Base-by-base conservation (phyloP, 1,140 invertebrate genomes). In the Nymphalis io region DNA sequence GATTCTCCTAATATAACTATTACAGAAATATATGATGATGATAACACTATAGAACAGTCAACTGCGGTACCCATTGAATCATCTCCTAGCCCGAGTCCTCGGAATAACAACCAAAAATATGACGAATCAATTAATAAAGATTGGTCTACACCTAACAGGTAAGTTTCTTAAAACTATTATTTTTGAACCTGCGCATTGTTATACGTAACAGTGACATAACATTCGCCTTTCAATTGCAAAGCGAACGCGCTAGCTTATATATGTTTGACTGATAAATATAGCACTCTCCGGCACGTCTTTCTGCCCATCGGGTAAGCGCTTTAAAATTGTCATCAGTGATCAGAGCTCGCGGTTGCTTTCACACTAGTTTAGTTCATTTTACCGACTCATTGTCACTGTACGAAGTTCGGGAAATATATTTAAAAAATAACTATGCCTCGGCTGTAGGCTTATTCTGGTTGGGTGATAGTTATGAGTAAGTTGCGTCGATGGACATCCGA, bases 401-500 rank as follows among this genome's bases (percentile, higher is more conserved):
- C 20, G 5, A 27, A 55, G 23, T 55, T 23, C 5, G 12, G 23
- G 23, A 69, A 81, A 79, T 53, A 42, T 65, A 46, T 53, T 75
- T 64, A 70, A 74, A 76, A 62, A 42, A 61, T 80, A 74, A 80
- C 70, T 72, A 89, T 89, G 87, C 66, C 73, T 73, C 70, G 72
- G 73, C 48, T 74, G 60, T 74, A 68, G 65, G 68, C 51, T 55
- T 57, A 51, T 73, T 76, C 68, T 74, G 80, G 68, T 81, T 75
- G 59, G 58, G 33, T 18, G 21, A 68, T 81, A 85, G 87, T 85
- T 73, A 91, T 89, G 85, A 92, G 85, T 84, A 92, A 79, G 63
- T 87, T 92, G 69, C 85, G 89, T 67, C 93, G 94, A 77, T 94
- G 94, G 80, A 92, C 93, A 74, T 95, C 94, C 60, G 94, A 95